Evolutionary conservation across 2,888 invertebrate species (phyloP).

Genomic region (Noctua janthe): DNA sequence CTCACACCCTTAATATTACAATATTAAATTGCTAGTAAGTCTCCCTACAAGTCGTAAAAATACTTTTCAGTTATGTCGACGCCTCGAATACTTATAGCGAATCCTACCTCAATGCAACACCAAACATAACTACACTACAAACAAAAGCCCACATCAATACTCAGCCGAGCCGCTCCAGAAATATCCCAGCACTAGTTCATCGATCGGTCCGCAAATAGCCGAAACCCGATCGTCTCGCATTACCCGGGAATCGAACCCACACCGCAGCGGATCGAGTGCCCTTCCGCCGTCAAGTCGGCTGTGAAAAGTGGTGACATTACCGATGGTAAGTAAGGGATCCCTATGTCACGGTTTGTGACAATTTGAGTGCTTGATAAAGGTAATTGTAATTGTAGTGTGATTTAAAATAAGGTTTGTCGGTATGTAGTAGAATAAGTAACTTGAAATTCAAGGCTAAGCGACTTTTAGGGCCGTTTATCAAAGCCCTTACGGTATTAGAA

Average conservation of each 20-base stretch:
- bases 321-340: constrained; percentile 49
- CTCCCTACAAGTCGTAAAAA: not conserved
- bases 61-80: not conserved
- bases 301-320: constrained; percentile 53
- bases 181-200: constrained; percentile 59
- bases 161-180: constrained; percentile 46
- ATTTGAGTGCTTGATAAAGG: not conserved
- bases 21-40: no score
- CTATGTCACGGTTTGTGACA: constrained; percentile 25
- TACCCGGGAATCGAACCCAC: constrained; percentile 72
- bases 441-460: not conserved
- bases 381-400: not conserved
- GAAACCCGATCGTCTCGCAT: constrained; percentile 70
- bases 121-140: not conserved
- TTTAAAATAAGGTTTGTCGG: not conserved
- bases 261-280: constrained; percentile 67
- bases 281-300: constrained; percentile 61
- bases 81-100: not conserved
- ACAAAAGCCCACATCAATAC: constrained; percentile 13
- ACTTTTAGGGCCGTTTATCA: not conserved
- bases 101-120: not conserved
- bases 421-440: not conserved
- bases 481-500: not conserved
- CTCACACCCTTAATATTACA: no score
- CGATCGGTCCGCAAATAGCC: constrained; percentile 64